Evolutionary conservation across 30 jellyfish, hydroid and myxozoan genomes (phyloP).

Genomic region (Sanderia malayensis): DNA sequence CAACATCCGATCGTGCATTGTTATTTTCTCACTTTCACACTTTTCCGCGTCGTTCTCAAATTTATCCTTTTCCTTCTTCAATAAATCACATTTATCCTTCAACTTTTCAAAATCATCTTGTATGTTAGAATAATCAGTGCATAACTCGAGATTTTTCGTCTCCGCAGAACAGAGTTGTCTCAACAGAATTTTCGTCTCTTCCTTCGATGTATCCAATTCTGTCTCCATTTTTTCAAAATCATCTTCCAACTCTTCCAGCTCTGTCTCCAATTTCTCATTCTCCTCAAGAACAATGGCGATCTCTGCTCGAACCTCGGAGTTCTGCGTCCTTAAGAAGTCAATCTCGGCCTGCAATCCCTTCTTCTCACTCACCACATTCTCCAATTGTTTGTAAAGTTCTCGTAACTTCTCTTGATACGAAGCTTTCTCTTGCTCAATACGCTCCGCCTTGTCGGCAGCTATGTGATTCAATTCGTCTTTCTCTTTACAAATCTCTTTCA

Average conservation of each 20-base stretch:
- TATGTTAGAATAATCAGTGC: constrained; percentile 74
- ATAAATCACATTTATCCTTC: constrained; percentile 52
- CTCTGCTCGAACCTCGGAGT: constrained; percentile 89
- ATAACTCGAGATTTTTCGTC: constrained; percentile 75
- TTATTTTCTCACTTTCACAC: constrained; percentile 63
- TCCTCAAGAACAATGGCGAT: constrained; percentile 91
- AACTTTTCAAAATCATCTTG: constrained; percentile 83
- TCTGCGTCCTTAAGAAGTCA: constrained; percentile 84
- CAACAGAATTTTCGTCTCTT: constrained; percentile 75
- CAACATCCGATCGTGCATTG: constrained; percentile 86
- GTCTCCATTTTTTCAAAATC: constrained; percentile 78
- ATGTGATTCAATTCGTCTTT: constrained; percentile 56
- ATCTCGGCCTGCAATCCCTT: constrained; percentile 90
- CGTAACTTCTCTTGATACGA: constrained; percentile 71
- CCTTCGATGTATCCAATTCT: constrained; percentile 81
- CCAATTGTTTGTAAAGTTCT: constrained; percentile 78
- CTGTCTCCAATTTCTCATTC: constrained; percentile 87
- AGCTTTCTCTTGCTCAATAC: constrained; percentile 78
- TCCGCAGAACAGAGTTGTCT: constrained; percentile 95
- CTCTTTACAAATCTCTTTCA: constrained; percentile 60
- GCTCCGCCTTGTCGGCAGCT: constrained; percentile 59
- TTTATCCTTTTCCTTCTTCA: constrained; percentile 61
- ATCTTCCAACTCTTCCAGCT: constrained; percentile 81
- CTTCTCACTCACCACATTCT: constrained; percentile 71
- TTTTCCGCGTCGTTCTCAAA: constrained; percentile 47